Percentiles rank a stretch among this genome's conserved stretches.
These are phyloP conservation scores for Sebastes variabilis DNA, from an alignment of 2,797 vertebrate genomes.

Conservation along the genomic window DNA sequence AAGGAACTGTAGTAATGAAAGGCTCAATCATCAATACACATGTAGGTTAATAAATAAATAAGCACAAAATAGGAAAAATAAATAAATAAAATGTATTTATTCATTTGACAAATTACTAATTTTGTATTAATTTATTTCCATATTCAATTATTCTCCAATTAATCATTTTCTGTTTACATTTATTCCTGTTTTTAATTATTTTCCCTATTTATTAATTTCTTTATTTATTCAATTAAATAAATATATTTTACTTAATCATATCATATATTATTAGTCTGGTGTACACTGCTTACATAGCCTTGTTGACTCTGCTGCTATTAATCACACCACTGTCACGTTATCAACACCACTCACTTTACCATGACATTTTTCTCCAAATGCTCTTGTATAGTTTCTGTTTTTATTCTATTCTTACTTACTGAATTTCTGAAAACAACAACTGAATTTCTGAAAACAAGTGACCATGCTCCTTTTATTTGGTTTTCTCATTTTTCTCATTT, in stretches of 20 bases:
- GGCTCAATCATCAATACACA: neutral
- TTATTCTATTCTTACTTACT: too few species aligned
- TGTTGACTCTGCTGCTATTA: neutral
- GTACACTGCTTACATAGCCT: neutral
- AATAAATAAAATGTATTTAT: neutral
- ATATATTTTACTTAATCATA: neutral
- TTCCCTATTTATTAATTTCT: neutral
- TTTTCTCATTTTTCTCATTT: too few species aligned
- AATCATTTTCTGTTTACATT: neutral
- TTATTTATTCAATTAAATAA: neutral
- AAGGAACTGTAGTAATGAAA: neutral
- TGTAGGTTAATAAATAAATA: neutral
- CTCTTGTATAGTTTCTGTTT: too few species aligned
- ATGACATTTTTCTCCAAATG: too few species aligned
- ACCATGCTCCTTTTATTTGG: too few species aligned
- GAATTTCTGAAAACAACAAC: too few species aligned
- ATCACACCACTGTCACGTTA: too few species aligned
- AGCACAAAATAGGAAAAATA: neutral
- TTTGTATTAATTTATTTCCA: neutral
- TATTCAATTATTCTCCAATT: neutral
- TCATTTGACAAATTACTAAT: too few species aligned
- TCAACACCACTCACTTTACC: too few species aligned
- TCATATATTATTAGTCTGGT: neutral
- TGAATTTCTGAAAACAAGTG: too few species aligned
- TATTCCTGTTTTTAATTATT: neutral